Evolutionary conservation across 2,888 invertebrate genomes (phyloP).

Genomic region (Nezara viridula): DNA sequence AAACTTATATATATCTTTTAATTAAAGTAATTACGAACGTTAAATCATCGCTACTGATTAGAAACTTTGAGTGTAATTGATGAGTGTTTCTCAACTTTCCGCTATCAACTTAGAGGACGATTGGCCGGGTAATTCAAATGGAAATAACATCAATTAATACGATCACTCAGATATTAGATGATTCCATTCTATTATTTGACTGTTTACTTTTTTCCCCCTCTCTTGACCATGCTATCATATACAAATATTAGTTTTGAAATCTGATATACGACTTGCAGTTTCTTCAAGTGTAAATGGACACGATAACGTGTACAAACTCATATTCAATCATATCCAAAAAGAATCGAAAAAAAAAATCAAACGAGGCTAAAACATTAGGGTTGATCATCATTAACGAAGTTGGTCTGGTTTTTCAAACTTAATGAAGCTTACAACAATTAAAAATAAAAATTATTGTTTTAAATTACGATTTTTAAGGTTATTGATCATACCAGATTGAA

Average conservation of each 20-base stretch:
- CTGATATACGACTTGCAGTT: not conserved
- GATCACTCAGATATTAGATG: not conserved
- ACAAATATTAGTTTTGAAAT: not conserved
- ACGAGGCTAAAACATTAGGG: no score
- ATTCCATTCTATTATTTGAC: not conserved
- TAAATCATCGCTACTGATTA: constrained; percentile 11
- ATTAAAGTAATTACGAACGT: not conserved
- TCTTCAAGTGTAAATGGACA: not conserved
- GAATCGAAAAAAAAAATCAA: no score
- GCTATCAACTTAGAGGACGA: not conserved
- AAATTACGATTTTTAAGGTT: no score
- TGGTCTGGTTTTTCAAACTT: no score
- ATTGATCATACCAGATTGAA: no score
- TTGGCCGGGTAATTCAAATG: not conserved
- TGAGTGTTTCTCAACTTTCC: constrained; percentile 13
- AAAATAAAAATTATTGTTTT: no score
- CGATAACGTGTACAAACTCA: no score
- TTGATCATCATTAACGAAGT: no score
- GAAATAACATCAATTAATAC: not conserved
- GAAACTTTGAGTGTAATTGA: not conserved
- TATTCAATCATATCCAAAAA: no score
- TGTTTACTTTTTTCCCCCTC: not conserved
- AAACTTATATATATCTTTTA: not conserved
- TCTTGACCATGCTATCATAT: not conserved
- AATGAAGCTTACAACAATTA: no score